These are phyloP conservation scores for Drosophila ambigua DNA, from an alignment of 1,140 invertebrate genomes.

Conservation along the genomic window DNA sequence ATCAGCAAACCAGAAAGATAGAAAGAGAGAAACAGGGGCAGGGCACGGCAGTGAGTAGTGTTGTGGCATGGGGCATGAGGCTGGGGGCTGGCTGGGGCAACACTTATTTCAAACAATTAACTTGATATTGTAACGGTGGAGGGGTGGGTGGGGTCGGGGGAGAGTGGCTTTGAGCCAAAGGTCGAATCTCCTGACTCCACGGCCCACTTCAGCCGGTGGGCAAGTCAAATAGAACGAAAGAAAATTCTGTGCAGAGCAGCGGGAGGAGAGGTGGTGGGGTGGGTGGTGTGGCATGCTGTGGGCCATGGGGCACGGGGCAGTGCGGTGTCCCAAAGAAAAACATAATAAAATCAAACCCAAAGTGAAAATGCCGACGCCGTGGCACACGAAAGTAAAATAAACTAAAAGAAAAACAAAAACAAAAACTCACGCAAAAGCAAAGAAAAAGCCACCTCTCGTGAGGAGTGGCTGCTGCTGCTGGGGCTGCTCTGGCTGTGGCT, in stretches of 20 bases:
- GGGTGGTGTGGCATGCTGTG: neutral
- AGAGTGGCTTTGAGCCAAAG: slow-evolving; percentile 40
- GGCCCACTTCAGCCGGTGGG: neutral
- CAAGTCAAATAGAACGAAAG: slow-evolving; percentile 63
- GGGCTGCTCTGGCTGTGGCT: slow-evolving; percentile 7
- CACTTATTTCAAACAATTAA: slow-evolving; percentile 82
- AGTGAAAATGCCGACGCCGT: slow-evolving; percentile 68
- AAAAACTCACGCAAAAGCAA: slow-evolving; percentile 74
- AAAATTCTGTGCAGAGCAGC: slow-evolving; percentile 47
- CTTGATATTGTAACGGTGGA: slow-evolving; percentile 77
- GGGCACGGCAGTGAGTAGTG: neutral
- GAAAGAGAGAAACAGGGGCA: neutral
- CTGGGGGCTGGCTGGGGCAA: slow-evolving; percentile 30
- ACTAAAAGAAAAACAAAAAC: slow-evolving; percentile 81
- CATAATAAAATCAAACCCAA: slow-evolving; percentile 80
- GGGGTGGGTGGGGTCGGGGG: slow-evolving; percentile 37
- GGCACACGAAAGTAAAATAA: slow-evolving; percentile 81
- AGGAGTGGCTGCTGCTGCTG: slow-evolving; percentile 29
- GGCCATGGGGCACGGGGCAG: slow-evolving; percentile 16
- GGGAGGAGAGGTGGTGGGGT: neutral
- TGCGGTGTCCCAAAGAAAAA: slow-evolving; percentile 79
- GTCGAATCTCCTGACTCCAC: slow-evolving; percentile 23
- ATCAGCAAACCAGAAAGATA: slow-evolving; percentile 62
- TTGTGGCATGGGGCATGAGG: neutral
- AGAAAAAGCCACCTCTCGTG: slow-evolving; percentile 31